Evolutionary conservation across 2,888 invertebrate genomes (phyloP).

Genomic region (Branchipolynoe longqiensis): DNA sequence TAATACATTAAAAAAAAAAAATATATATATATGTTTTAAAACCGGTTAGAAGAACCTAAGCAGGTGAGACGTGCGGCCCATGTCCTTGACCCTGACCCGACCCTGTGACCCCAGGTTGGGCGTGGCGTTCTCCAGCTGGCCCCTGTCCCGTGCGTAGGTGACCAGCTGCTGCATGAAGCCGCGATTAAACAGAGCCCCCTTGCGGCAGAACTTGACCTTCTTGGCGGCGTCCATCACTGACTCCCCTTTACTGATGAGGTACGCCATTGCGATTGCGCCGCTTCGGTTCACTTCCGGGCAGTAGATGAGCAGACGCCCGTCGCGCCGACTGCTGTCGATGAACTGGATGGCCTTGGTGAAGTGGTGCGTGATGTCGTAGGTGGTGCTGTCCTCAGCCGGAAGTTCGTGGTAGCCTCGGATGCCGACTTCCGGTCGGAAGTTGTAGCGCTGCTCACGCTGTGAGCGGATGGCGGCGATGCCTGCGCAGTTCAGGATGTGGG

Average conservation of each 20-base stretch:
- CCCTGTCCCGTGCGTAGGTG: slow-evolving; percentile 48
- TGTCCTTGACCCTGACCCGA: slow-evolving; percentile 14
- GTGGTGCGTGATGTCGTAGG: slow-evolving; percentile 54
- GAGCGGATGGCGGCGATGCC: slow-evolving; percentile 32
- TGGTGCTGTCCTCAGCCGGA: slow-evolving; percentile 38
- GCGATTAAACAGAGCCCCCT: slow-evolving; percentile 55
- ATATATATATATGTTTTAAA: too few relatives aligned
- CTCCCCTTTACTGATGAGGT: slow-evolving; percentile 39
- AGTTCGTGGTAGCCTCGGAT: slow-evolving; percentile 59
- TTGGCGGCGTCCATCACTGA: slow-evolving; percentile 44
- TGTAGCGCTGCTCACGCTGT: slow-evolving; percentile 50
- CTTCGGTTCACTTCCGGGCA: slow-evolving; percentile 58
- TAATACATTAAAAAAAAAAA: too few relatives aligned
- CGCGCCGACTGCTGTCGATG: slow-evolving; percentile 51
- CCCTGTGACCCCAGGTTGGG: not conserved
- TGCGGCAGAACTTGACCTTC: slow-evolving; percentile 49
- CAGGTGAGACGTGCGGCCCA: slow-evolving; percentile 2
- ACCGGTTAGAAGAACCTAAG: slow-evolving; percentile 39
- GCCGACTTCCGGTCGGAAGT: slow-evolving; percentile 35
- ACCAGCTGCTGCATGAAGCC: slow-evolving; percentile 60
- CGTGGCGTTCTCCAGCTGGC: slow-evolving; percentile 18
- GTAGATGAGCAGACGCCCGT: slow-evolving; percentile 57
- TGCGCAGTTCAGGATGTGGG: slow-evolving; percentile 44
- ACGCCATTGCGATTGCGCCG: slow-evolving; percentile 37
- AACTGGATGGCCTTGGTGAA: slow-evolving; percentile 55